phyloP scores from a whole-genome alignment of 2,797 vertebrate genomes.

The Myotis pilosus region DNA sequence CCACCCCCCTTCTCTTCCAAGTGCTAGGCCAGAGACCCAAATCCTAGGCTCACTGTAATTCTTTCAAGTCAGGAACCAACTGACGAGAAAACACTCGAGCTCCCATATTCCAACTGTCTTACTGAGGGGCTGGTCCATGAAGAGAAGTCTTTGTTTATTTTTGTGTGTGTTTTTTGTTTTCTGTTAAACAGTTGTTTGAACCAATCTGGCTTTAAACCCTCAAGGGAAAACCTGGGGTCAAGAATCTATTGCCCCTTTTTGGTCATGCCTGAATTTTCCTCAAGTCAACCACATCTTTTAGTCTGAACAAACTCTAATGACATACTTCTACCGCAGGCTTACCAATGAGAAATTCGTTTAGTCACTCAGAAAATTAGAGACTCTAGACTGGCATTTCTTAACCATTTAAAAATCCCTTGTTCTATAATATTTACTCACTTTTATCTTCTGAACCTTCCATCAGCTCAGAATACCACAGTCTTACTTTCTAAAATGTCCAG shows the following conservation, averaged over 20 bases:
- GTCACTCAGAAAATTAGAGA: conserved; percentile 40
- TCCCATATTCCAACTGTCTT: not conserved
- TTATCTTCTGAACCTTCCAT: conserved; percentile 45
- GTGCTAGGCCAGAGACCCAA: not conserved
- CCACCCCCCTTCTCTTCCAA: not conserved
- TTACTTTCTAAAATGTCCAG: conserved; percentile 34
- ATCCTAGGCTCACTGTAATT: not conserved
- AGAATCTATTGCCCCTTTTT: not conserved
- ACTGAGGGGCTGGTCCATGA: not conserved
- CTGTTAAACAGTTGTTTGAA: conserved; percentile 29
- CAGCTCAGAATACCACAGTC: not conserved
- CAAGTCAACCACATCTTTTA: not conserved
- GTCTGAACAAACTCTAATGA: conserved; percentile 5
- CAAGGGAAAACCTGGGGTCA: conserved; percentile 16
- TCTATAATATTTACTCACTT: conserved; percentile 25
- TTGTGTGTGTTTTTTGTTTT: not conserved
- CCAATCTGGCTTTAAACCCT: conserved; percentile 37
- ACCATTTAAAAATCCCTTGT: conserved; percentile 5
- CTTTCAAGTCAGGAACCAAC: conserved; percentile 38
- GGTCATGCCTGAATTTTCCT: not conserved
- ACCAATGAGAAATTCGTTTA: conserved; percentile 9
- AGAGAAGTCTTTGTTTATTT: not conserved
- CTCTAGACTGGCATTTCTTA: conserved; percentile 34
- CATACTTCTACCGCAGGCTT: not conserved
- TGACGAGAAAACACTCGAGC: not conserved